Evolutionary conservation across 2,797 vertebrate species (phyloP), one percentile per base, ranked within the genome.

Genomic region (Aphelocoma californica): DNA sequence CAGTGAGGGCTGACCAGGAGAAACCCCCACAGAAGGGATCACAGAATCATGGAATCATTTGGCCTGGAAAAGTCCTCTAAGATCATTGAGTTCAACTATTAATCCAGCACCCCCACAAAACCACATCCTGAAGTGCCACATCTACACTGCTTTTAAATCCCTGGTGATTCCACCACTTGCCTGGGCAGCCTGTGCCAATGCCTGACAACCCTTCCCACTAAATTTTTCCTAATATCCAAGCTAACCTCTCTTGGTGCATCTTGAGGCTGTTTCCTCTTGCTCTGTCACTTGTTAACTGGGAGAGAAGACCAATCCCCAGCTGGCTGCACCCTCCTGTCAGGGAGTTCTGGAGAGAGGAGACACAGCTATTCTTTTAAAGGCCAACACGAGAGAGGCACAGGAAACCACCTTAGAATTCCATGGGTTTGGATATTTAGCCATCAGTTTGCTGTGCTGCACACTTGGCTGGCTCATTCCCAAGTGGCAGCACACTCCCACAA

Each of bases 351-450:
- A 51, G 44, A 44, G 20, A 64, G 36, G 42, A n/a, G 29, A 38
- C 13, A 4, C 36, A 50, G 45, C 28, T 38, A 2, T 7, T 75
- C 36, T 51, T 61, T 51, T 64, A 7, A 38, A 58, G 25, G 28
- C n/a, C 58, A 45, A 8, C 34, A 29, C 0, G 0, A 34, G 48
- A 48, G 38, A 53, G 45, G 38, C 26, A n/a, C n/a, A n/a, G 18
- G 28, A 77, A 81, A 58, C 6, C 8, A 58, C 60, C 26, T 44
- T 0, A 18, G 8, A 70, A 31, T 74, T 28, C 34, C 19, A 16
- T 1, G 4, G 2, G 5, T 51, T n/a, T 4, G 48, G 15, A 17
- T n/a, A 25, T 26, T 79, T 26, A 53, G 25, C 14, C 50, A 54
- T 32, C 34, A 26, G 12, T 7, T 71, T 11, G 51, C 74, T 47